Conservation (phyloP, 1,140 invertebrate genomes). For the Neodiprion virginianus region DNA sequence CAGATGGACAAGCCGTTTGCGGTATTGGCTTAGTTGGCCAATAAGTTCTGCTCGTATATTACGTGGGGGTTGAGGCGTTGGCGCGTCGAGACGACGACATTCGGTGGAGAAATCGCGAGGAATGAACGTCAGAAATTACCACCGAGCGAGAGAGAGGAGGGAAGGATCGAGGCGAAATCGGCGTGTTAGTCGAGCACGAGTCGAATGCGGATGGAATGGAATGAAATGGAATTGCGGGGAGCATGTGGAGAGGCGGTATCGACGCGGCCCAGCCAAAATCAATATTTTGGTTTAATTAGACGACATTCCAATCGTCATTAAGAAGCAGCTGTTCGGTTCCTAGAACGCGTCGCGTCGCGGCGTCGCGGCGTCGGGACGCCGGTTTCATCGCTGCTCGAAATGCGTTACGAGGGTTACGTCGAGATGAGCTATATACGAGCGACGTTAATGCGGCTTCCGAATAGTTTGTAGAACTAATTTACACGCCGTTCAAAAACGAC, state of each 20-base stretch:
- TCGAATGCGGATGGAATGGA: not conserved
- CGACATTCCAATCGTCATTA: conserved; percentile 5
- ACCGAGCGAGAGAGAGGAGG: not conserved
- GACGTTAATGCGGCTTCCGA: not conserved
- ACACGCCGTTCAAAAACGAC: not conserved
- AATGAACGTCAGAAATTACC: not conserved
- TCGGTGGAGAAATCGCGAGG: not conserved
- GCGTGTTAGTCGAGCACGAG: not conserved
- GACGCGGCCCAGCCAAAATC: not conserved
- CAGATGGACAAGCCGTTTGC: conserved; percentile 17
- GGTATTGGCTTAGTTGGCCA: conserved; percentile 14
- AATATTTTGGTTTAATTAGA: conserved; percentile 8
- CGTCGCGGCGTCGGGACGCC: not conserved
- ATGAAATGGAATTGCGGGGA: not conserved
- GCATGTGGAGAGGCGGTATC: not conserved
- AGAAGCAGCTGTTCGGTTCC: not conserved
- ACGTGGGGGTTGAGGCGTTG: not conserved
- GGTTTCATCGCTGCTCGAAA: not conserved
- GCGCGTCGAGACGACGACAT: not conserved
- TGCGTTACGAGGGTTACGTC: not conserved
- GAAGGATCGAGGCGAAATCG: not conserved
- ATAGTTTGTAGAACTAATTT: conserved; percentile 1
- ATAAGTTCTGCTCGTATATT: conserved; percentile 12
- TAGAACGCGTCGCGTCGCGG: not conserved
- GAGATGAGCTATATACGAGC: not conserved